These are phyloP conservation scores for Drosophila elegans DNA, from an alignment of 1,140 invertebrate species.

Conservation along the genomic window DNA sequence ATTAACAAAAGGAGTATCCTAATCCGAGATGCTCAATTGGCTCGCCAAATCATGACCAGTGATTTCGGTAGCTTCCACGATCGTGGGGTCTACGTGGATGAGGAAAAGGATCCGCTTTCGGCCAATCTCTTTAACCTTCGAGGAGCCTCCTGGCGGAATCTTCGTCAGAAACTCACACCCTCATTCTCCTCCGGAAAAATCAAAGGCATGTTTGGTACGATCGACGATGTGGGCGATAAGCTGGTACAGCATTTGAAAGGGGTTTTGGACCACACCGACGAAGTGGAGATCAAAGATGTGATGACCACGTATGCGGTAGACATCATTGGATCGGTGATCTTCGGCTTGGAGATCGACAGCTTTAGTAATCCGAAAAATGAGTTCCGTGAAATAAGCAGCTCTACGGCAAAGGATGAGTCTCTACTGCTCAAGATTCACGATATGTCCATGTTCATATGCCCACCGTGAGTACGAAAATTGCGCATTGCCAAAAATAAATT, in stretches of 20 bases:
- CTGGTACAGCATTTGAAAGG: slow-evolving; percentile 70
- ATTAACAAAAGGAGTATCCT: slow-evolving; percentile 77
- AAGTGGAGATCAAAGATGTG: slow-evolving; percentile 63
- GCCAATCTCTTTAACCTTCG: slow-evolving; percentile 85
- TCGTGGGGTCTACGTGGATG: slow-evolving; percentile 79
- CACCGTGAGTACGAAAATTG: slow-evolving; percentile 58
- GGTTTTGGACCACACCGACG: slow-evolving; percentile 21
- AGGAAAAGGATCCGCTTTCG: slow-evolving; percentile 77
- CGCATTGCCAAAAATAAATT: not conserved
- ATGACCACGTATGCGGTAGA: slow-evolving; percentile 83
- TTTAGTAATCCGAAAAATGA: slow-evolving; percentile 75
- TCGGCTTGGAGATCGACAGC: slow-evolving; percentile 84
- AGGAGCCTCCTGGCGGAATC: slow-evolving; percentile 85
- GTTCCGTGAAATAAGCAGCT: slow-evolving; percentile 62
- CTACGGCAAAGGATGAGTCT: slow-evolving; percentile 3
- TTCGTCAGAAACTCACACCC: slow-evolving; percentile 86
- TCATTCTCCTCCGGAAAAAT: slow-evolving; percentile 87
- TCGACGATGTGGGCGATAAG: slow-evolving; percentile 84
- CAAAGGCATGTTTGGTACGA: slow-evolving; percentile 86
- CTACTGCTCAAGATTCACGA: slow-evolving; percentile 43
- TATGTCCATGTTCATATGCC: slow-evolving; percentile 58
- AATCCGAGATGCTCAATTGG: slow-evolving; percentile 85
- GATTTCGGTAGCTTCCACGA: slow-evolving; percentile 85
- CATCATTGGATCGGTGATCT: slow-evolving; percentile 84
- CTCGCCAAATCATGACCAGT: slow-evolving; percentile 84